Conservation (phyloP, 2,888 invertebrate genomes). For the Lasiommata megera region DNA sequence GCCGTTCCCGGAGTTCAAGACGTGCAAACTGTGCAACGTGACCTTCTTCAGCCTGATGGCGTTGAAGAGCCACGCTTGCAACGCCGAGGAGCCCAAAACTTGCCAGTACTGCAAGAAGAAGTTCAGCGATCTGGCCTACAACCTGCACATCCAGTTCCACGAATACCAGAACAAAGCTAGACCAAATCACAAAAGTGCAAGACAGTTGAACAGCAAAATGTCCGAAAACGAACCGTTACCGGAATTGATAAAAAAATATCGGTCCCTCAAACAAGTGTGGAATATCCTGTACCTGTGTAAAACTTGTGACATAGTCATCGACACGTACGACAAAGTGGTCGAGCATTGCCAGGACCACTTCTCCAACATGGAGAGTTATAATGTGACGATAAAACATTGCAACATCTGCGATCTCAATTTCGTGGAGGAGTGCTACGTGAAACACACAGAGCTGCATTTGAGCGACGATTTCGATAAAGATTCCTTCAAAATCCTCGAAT, state of each 20-base stretch:
- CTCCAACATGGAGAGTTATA: conserved; percentile 34
- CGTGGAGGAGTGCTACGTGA: conserved; percentile 39
- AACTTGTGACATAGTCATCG: conserved; percentile 43
- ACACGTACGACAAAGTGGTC: conserved; percentile 51
- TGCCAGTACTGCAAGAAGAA: conserved; percentile 24
- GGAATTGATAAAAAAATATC: conserved; percentile 49
- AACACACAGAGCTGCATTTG: conserved; percentile 38
- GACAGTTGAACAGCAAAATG: neutral
- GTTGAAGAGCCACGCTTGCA: conserved; percentile 20
- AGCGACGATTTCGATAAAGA: conserved; percentile 21
- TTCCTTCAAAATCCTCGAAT: conserved; percentile 47
- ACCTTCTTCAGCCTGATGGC: conserved; percentile 33
- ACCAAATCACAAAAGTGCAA: neutral
- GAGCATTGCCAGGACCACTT: conserved; percentile 52
- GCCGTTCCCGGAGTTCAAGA: conserved; percentile 35
- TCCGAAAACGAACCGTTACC: conserved; percentile 30
- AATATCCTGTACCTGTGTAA: conserved; percentile 51
- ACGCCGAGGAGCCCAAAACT: conserved; percentile 17
- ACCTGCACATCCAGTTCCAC: conserved; percentile 45
- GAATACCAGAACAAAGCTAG: conserved; percentile 24
- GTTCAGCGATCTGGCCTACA: conserved; percentile 39
- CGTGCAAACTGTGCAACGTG: conserved; percentile 43
- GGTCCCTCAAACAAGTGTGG: conserved; percentile 48
- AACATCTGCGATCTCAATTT: conserved; percentile 48
- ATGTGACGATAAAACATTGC: conserved; percentile 39